phyloP scores from a whole-genome alignment of 2,113 vertebrate species.

The Bos javanicus region DNA sequence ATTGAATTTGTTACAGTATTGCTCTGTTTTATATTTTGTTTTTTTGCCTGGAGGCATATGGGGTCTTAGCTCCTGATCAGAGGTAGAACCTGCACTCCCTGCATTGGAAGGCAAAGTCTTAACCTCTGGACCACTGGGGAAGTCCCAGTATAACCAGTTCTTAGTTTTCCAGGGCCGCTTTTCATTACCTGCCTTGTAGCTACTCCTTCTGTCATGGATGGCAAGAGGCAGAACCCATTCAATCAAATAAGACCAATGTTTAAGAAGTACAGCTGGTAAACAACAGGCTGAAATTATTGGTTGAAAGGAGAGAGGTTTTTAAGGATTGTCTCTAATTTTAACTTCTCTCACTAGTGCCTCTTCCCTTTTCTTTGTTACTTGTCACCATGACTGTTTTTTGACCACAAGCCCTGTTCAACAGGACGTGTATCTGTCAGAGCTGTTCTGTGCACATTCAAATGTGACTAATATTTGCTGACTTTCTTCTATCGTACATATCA shows the following conservation, averaged over 20 bases:
- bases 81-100: not conserved
- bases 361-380: not conserved
- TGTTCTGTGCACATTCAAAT: not conserved
- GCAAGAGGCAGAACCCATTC: not conserved
- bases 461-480: not conserved
- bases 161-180: not conserved
- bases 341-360: not conserved
- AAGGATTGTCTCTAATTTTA: not conserved
- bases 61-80: not conserved
- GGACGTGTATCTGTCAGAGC: not conserved
- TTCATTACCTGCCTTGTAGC: not conserved
- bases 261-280: not conserved
- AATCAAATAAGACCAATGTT: not conserved
- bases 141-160: not conserved
- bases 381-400: not conserved
- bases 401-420: not conserved
- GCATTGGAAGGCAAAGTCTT: not conserved
- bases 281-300: not conserved
- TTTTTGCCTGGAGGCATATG: not conserved
- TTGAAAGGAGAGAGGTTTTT: not conserved
- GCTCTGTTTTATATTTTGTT: not conserved
- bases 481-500: not conserved
- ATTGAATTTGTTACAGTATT: not conserved
- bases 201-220: not conserved
- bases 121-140: not conserved